phyloP scores from a whole-genome alignment of 2,888 invertebrate genomes.

The Rhyacophila evoluta region DNA sequence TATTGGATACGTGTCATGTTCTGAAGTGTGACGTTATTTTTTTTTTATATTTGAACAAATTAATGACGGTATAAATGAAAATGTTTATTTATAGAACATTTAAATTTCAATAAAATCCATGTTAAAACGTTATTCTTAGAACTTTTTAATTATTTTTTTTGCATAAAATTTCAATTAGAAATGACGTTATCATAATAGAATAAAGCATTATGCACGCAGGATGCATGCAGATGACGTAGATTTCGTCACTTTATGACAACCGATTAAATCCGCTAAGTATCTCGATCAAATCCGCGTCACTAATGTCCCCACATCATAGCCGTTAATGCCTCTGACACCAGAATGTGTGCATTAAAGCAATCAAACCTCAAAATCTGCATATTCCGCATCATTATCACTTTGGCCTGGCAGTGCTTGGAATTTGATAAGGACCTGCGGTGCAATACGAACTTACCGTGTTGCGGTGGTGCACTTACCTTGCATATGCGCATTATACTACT shows the following conservation, averaged over 20 bases:
- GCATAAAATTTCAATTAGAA: too few species aligned
- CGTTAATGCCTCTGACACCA: slow-evolving; percentile 16
- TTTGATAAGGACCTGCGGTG: slow-evolving; percentile 7
- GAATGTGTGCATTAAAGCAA: slow-evolving; percentile 31
- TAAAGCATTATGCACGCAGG: too few species aligned
- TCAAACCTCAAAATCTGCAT: slow-evolving; percentile 29
- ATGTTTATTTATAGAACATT: too few species aligned
- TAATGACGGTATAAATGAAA: too few species aligned
- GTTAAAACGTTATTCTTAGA: too few species aligned
- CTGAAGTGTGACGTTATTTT: too few species aligned
- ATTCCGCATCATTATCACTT: slow-evolving; percentile 28
- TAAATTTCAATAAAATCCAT: too few species aligned
- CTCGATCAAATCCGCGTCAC: slow-evolving; percentile 13
- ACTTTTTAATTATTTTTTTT: too few species aligned
- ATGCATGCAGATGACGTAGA: neutral
- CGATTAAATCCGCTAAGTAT: neutral
- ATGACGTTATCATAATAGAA: too few species aligned
- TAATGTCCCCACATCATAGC: neutral
- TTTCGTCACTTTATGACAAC: neutral
- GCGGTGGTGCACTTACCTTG: neutral
- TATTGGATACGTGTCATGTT: too few species aligned
- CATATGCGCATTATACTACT: neutral
- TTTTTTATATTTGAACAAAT: too few species aligned
- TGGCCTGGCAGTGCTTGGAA: slow-evolving; percentile 22
- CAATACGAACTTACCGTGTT: neutral